phyloP scores from a whole-genome alignment of 2,797 vertebrate species.

The Takifugu rubripes region DNA sequence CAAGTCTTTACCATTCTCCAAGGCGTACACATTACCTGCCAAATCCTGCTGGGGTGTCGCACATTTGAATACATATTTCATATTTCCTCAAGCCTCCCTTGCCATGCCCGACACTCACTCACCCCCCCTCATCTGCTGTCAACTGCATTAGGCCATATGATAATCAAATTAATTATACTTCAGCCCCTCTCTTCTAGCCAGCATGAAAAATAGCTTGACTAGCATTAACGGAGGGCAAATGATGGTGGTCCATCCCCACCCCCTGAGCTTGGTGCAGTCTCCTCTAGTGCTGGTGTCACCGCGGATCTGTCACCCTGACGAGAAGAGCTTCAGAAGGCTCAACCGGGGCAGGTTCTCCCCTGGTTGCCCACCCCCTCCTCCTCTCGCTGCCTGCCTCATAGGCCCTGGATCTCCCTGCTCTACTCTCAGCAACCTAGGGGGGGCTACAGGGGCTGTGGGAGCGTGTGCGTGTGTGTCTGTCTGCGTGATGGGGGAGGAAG shows the following conservation, averaged over 20 bases:
- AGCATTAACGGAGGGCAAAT: conserved; percentile 80
- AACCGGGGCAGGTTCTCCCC: conserved; percentile 76
- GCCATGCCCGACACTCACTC: conserved; percentile 43
- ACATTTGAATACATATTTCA: conserved; percentile 76
- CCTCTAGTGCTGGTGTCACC: conserved; percentile 80
- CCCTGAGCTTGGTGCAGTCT: conserved; percentile 69
- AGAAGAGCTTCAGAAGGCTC: conserved; percentile 79
- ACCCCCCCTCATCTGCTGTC: conserved; percentile 71
- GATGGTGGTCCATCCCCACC: conserved; percentile 67
- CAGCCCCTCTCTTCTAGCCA: conserved; percentile 69
- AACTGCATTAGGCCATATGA: conserved; percentile 78
- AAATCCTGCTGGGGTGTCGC: conserved; percentile 62
- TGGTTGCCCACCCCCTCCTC: conserved; percentile 48
- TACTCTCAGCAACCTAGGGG: conserved; percentile 57
- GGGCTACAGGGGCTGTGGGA: conserved; percentile 37
- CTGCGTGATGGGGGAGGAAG: conserved; percentile 40
- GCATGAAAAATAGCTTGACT: conserved; percentile 76
- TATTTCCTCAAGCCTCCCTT: conserved; percentile 51
- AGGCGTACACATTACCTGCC: conserved; percentile 73
- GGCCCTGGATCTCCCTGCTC: conserved; percentile 70
- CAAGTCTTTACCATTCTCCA: conserved; percentile 64
- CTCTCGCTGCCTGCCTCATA: conserved; percentile 12
- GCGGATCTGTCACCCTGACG: conserved; percentile 80
- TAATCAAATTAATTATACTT: conserved; percentile 85
- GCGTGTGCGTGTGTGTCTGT: conserved; percentile 38